phyloP scores from a whole-genome alignment of 2,113 vertebrate genomes.

The Sprattus sprattus region DNA sequence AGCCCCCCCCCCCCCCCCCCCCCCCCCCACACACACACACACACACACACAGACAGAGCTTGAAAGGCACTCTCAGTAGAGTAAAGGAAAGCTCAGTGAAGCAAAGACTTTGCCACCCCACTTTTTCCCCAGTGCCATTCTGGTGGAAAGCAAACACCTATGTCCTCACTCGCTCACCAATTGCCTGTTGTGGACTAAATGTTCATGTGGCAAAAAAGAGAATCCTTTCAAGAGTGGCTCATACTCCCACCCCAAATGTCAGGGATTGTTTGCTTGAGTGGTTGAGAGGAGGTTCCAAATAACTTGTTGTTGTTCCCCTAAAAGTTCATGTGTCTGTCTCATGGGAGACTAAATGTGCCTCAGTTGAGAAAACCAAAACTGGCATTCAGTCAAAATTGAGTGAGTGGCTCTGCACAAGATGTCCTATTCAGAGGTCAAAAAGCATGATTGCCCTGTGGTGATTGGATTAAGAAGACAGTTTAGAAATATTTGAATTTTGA shows the following conservation, averaged over 20 bases:
- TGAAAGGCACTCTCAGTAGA: conserved; percentile 50
- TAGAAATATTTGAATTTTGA: not conserved
- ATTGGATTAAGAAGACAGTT: not conserved
- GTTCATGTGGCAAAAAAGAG: conserved; percentile 22
- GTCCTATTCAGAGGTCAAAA: not conserved
- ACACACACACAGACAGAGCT: conserved; percentile 29
- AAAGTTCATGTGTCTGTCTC: not conserved
- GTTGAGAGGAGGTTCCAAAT: not conserved
- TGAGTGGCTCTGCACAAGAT: not conserved
- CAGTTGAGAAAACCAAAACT: not conserved
- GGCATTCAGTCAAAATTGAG: not conserved
- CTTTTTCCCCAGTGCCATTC: conserved; percentile 30
- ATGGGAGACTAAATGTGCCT: not conserved
- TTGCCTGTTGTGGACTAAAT: conserved; percentile 22
- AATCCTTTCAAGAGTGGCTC: conserved; percentile 7
- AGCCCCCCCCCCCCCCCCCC: conserved; percentile 37
- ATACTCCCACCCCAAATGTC: not conserved
- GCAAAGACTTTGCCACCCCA: conserved; percentile 39
- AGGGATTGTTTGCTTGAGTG: not conserved
- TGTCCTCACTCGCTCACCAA: conserved; percentile 9
- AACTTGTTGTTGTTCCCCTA: not conserved
- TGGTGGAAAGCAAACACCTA: not conserved
- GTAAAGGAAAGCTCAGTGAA: conserved; percentile 62
- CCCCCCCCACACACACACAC: not conserved
- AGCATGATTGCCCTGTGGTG: not conserved